A percentile compares a stretch with the other conserved stretches of the same genome.
Evolutionary conservation across 2,888 invertebrate genomes (phyloP).

Genomic region (Nomada lathburiana): DNA sequence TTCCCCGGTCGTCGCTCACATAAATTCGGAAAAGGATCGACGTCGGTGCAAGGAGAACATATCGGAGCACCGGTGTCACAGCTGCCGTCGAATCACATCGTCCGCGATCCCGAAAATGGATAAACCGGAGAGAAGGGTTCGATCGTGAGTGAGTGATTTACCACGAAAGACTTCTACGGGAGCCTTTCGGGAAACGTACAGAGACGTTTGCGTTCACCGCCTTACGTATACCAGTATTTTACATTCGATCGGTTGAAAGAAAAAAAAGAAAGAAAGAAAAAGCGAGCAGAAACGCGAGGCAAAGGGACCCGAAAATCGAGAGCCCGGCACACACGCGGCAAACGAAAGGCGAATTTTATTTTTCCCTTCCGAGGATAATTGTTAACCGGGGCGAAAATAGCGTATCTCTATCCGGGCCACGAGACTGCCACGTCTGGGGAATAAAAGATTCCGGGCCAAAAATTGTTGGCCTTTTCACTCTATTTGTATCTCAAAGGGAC

Average conservation of each 20-base stretch:
- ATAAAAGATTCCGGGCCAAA: slow-evolving; percentile 44
- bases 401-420: slow-evolving; percentile 14
- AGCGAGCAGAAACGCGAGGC: neutral
- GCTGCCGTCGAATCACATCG: slow-evolving; percentile 53
- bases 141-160: slow-evolving; percentile 69
- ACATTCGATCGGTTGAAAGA: slow-evolving; percentile 41
- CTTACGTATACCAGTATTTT: slow-evolving; percentile 46
- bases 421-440: slow-evolving; percentile 1
- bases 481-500: slow-evolving; percentile 10
- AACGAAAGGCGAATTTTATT: slow-evolving; percentile 38
- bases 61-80: slow-evolving; percentile 53
- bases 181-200: slow-evolving; percentile 40
- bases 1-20: slow-evolving; percentile 50
- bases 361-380: slow-evolving; percentile 56
- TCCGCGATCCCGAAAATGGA: slow-evolving; percentile 62
- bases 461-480: slow-evolving; percentile 17
- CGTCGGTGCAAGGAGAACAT: slow-evolving; percentile 40
- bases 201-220: slow-evolving; percentile 43
- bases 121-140: slow-evolving; percentile 57
- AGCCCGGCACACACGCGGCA: neutral
- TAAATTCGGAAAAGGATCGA: slow-evolving; percentile 59
- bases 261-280: neutral
- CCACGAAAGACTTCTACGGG: slow-evolving; percentile 59
- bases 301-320: neutral
- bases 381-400: slow-evolving; percentile 36